Conservation (phyloP, 2,888 invertebrate genomes). For the Plusia festucae region DNA sequence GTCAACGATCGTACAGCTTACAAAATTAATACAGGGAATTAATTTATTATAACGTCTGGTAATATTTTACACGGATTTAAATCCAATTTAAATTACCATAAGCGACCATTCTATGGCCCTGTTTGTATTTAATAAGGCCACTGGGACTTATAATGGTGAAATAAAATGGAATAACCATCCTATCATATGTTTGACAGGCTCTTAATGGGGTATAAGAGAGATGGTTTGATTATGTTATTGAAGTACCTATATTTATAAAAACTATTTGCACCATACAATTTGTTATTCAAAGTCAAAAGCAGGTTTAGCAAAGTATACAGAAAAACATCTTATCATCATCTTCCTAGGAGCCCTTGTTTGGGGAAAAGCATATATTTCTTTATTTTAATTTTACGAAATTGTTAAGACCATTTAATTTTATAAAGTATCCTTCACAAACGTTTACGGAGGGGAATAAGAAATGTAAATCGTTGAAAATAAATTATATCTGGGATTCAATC, state of each 20-base stretch:
- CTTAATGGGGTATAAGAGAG: background rate
- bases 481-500: constrained; percentile 48
- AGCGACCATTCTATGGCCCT: constrained; percentile 21
- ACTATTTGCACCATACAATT: too few species aligned
- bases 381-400: background rate
- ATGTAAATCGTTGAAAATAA: constrained; percentile 41
- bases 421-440: constrained; percentile 10
- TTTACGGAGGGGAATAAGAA: constrained; percentile 15
- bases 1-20: constrained; percentile 11
- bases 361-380: too few species aligned
- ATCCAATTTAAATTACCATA: constrained; percentile 40
- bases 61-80: constrained; percentile 38
- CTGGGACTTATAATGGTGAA: constrained; percentile 3
- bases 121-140: constrained; percentile 39
- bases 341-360: too few species aligned
- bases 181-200: background rate
- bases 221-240: background rate
- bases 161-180: background rate
- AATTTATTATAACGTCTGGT: constrained; percentile 26
- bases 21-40: constrained; percentile 21
- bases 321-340: too few species aligned
- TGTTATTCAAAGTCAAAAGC: too few species aligned
- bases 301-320: too few species aligned
- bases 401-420: background rate
- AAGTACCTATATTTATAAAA: too few species aligned